These are phyloP conservation scores for Lasioglossum zephyrum DNA, from an alignment of 2,888 invertebrate species.

Conservation along the genomic window DNA sequence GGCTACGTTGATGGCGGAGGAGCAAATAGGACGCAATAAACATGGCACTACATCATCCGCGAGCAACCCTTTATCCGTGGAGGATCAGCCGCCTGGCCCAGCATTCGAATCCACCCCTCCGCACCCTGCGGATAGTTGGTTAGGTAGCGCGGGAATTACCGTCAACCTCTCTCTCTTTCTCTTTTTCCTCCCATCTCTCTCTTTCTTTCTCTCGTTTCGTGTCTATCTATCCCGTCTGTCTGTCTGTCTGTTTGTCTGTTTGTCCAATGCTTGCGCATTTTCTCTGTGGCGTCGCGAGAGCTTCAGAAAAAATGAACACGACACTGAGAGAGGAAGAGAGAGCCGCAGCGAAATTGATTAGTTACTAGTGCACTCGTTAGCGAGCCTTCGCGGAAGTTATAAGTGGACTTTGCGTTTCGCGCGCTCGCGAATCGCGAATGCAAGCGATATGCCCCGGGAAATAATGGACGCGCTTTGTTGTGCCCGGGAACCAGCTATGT, in stretches of 20 bases:
- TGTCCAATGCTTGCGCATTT: constrained; percentile 3
- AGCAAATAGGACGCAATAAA: constrained; percentile 79
- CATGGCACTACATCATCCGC: constrained; percentile 78
- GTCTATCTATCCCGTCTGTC: not conserved
- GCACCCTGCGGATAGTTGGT: constrained; percentile 61
- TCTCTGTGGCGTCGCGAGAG: not conserved
- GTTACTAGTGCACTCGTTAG: constrained; percentile 39
- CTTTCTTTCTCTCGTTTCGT: not conserved
- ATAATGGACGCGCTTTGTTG: constrained; percentile 1
- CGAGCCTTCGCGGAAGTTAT: constrained; percentile 12
- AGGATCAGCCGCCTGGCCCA: constrained; percentile 62
- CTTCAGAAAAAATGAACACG: constrained; percentile 39
- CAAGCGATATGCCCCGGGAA: not conserved
- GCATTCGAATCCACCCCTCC: constrained; percentile 48
- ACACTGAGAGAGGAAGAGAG: not conserved
- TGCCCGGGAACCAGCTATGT: not conserved
- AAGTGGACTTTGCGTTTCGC: constrained; percentile 8
- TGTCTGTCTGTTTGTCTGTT: not conserved
- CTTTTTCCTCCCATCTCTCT: not conserved
- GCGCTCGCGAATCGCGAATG: not conserved
- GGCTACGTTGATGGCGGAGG: constrained; percentile 70
- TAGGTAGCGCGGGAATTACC: constrained; percentile 48
- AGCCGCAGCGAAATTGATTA: constrained; percentile 37
- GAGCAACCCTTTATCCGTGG: constrained; percentile 77
- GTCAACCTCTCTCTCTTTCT: not conserved